Evolutionary conservation across 1,140 invertebrate species (phyloP).

Genomic region (Orussus abietinus): DNA sequence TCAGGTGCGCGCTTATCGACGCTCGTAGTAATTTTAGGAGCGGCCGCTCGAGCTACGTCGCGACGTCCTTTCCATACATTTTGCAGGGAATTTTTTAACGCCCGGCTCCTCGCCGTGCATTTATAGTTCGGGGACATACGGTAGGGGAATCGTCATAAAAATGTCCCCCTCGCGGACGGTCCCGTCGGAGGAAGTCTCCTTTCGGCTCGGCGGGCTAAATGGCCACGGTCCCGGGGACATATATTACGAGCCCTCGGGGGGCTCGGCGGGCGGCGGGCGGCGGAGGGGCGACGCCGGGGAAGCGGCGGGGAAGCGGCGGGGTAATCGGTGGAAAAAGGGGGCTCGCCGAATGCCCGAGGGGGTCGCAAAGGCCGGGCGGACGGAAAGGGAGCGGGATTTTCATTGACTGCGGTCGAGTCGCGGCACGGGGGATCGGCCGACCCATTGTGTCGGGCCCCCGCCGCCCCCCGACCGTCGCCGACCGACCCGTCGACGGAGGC

Average conservation of each 20-base stretch:
- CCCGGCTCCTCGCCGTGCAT: no score
- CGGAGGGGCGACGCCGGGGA: background rate
- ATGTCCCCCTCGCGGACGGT: conserved; percentile 18
- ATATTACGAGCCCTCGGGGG: conserved; percentile 19
- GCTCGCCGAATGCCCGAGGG: no score
- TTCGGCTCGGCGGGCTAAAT: conserved; percentile 12
- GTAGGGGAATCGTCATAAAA: conserved; percentile 20
- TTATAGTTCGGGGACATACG: no score
- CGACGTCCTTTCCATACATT: no score
- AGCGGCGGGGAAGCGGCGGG: background rate
- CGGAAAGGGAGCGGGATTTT: conserved; percentile 32
- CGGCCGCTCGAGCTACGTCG: no score
- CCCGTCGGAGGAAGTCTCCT: conserved; percentile 16
- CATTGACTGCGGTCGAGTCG: conserved; percentile 40
- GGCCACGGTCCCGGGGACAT: conserved; percentile 19
- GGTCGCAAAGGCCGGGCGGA: no score
- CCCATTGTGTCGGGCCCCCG: conserved; percentile 31
- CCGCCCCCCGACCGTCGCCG: no score
- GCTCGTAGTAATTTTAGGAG: no score
- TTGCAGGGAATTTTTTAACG: no score
- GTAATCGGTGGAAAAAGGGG: no score
- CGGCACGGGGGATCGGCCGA: conserved; percentile 30
- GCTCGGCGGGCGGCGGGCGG: conserved; percentile 17
- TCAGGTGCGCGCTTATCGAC: no score
- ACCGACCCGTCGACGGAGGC: no score